Percentiles rank a stretch among this genome's conserved stretches.
Conservation (phyloP, 2,113 vertebrate species). For the Pterocles burchelli region DNA sequence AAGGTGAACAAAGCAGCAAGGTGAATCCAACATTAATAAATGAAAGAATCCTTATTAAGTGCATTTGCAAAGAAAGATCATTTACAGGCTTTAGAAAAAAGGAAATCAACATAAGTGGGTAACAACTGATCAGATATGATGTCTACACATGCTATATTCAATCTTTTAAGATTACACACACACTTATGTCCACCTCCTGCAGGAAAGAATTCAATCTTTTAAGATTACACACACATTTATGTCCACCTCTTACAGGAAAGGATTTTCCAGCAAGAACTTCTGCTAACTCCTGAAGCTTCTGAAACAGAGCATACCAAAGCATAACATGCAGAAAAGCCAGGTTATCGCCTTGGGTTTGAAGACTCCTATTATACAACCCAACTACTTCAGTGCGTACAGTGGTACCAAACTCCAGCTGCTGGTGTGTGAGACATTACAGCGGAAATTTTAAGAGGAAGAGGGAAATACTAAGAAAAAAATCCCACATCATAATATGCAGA, state of each 20-base stretch:
- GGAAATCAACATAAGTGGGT: not conserved
- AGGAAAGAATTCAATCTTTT: not conserved
- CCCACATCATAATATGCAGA: not conserved
- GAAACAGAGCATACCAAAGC: not conserved
- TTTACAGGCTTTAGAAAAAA: not conserved
- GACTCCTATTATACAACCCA: not conserved
- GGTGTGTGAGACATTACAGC: not conserved
- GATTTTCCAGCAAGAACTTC: not conserved
- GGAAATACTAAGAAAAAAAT: rapidly evolving
- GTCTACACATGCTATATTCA: not conserved
- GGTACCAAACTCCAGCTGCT: not conserved
- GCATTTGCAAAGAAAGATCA: not conserved
- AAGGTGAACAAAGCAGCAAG: not conserved
- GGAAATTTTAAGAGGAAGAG: not conserved
- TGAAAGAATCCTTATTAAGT: not conserved
- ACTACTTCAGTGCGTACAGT: not conserved
- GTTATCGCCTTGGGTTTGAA: not conserved
- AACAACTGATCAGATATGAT: not conserved
- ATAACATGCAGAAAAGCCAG: not conserved
- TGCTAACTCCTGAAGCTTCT: not conserved
- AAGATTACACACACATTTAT: not conserved
- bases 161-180: not conserved
- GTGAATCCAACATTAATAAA: not conserved
- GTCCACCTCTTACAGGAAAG: not conserved
- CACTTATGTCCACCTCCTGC: not conserved